Percentiles rank a stretch among this genome's conserved stretches.
Conservation (phyloP, 2,113 vertebrate genomes). For the Eurystomus gularis region DNA sequence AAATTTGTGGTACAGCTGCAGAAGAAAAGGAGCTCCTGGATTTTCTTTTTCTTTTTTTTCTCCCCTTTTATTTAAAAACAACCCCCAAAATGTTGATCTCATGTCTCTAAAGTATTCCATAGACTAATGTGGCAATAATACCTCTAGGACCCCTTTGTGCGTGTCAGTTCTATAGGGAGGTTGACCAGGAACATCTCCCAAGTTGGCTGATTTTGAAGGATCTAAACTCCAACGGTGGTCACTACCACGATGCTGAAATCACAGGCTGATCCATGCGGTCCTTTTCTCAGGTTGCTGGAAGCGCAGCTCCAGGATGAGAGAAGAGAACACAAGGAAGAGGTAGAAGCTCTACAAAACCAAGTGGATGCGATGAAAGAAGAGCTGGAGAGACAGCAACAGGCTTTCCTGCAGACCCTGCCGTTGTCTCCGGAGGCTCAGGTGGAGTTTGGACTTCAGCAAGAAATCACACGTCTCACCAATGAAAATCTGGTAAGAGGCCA, state of each 20-base stretch:
- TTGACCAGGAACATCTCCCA: not conserved
- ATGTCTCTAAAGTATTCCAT: not conserved
- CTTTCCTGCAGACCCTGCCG: conserved; percentile 80
- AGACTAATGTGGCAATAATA: not conserved
- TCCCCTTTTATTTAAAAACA: not conserved
- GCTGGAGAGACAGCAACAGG: conserved; percentile 88
- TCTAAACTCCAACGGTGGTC: not conserved
- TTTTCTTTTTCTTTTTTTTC: too few species aligned
- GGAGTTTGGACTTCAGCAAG: conserved; percentile 90
- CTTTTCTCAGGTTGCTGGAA: conserved; percentile 83
- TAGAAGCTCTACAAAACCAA: conserved; percentile 80
- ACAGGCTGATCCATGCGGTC: not conserved
- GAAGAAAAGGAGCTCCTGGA: not conserved
- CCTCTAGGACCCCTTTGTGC: not conserved
- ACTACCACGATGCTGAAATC: not conserved
- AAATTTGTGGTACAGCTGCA: not conserved
- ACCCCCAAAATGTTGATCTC: not conserved
- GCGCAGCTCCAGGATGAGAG: conserved; percentile 87
- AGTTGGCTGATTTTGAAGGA: not conserved
- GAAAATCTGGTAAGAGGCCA: conserved; percentile 91
- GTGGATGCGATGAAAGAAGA: conserved; percentile 81
- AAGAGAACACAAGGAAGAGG: conserved; percentile 79
- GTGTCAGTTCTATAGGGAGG: not conserved
- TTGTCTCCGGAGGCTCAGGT: conserved; percentile 87
- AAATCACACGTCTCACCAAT: conserved; percentile 90